A percentile compares a stretch with the other conserved stretches of the same genome.
phyloP scores from a whole-genome alignment of 2,888 invertebrate species.

The Epirrita christyi region DNA sequence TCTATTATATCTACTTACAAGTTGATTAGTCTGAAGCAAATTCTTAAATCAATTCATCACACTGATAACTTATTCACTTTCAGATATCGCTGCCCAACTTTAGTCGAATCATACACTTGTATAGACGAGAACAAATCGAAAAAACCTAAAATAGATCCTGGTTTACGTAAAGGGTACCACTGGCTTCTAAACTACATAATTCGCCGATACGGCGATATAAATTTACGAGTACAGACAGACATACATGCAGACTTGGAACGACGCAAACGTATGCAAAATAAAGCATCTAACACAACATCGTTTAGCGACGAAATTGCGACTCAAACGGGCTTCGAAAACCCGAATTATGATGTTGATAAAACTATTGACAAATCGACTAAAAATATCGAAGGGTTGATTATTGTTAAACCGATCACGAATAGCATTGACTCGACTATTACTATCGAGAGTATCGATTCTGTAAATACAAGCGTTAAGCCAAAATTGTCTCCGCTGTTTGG shows the following conservation, averaged over 20 bases:
- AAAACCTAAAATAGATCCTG: constrained; percentile 86
- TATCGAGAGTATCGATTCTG: constrained; percentile 69
- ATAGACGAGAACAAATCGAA: constrained; percentile 54
- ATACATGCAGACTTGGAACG: constrained; percentile 83
- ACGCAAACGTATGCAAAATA: constrained; percentile 68
- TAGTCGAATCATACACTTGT: constrained; percentile 90
- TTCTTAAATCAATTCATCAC: neutral
- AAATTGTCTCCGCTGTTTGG: constrained; percentile 77
- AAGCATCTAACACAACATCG: constrained; percentile 67
- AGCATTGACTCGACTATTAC: constrained; percentile 75
- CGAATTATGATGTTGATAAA: constrained; percentile 63
- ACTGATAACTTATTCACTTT: constrained; percentile 16
- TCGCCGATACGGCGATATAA: constrained; percentile 86
- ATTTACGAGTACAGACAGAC: constrained; percentile 87
- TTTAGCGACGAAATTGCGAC: constrained; percentile 73
- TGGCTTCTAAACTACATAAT: constrained; percentile 90
- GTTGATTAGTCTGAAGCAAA: neutral
- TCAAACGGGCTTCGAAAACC: constrained; percentile 79
- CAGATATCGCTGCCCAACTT: constrained; percentile 90
- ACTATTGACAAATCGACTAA: constrained; percentile 41
- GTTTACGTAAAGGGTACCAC: constrained; percentile 87
- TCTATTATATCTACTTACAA: too few relatives aligned
- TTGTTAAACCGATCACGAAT: constrained; percentile 69
- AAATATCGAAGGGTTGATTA: constrained; percentile 59
- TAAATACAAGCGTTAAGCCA: constrained; percentile 61